These are phyloP conservation scores for Scaptomyza pallida DNA, from an alignment of 1,140 invertebrate genomes.

Conservation along the genomic window DNA sequence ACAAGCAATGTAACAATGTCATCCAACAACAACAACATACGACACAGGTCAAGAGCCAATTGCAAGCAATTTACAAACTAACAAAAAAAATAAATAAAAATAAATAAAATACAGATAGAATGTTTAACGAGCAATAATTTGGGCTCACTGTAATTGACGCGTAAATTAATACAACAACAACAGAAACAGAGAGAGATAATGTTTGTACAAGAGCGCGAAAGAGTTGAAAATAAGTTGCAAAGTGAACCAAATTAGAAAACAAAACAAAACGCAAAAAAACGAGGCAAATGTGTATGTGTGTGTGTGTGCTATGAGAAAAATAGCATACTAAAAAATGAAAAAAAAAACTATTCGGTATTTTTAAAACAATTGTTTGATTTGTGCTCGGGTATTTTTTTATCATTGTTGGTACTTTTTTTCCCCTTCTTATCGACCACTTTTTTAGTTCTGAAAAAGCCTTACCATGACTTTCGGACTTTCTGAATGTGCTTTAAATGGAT, in stretches of 20 bases:
- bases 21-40: slow-evolving; percentile 35
- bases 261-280: neutral
- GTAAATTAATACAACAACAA: slow-evolving; percentile 20
- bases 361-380: too few relatives aligned
- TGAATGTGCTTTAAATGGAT: too few relatives aligned
- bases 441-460: too few relatives aligned
- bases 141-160: slow-evolving; percentile 32
- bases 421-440: too few relatives aligned
- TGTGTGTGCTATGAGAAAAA: slow-evolving; percentile 21
- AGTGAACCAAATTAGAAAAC: slow-evolving; percentile 1
- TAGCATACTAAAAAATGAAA: too few relatives aligned
- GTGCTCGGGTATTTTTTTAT: too few relatives aligned
- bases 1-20: slow-evolving; percentile 15
- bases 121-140: slow-evolving; percentile 19
- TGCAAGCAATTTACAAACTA: slow-evolving; percentile 23
- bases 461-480: too few relatives aligned
- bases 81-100: slow-evolving; percentile 9
- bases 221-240: slow-evolving; percentile 12
- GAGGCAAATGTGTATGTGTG: too few relatives aligned
- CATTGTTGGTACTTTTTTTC: too few relatives aligned
- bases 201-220: neutral
- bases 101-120: slow-evolving; percentile 1
- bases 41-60: slow-evolving; percentile 22
- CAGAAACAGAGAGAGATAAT: slow-evolving; percentile 3
- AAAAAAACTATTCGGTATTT: too few relatives aligned